Percentiles rank a stretch among this genome's conserved stretches.
phyloP scores from a whole-genome alignment of 2,113 vertebrate genomes.

The Neotragus moschatus region DNA sequence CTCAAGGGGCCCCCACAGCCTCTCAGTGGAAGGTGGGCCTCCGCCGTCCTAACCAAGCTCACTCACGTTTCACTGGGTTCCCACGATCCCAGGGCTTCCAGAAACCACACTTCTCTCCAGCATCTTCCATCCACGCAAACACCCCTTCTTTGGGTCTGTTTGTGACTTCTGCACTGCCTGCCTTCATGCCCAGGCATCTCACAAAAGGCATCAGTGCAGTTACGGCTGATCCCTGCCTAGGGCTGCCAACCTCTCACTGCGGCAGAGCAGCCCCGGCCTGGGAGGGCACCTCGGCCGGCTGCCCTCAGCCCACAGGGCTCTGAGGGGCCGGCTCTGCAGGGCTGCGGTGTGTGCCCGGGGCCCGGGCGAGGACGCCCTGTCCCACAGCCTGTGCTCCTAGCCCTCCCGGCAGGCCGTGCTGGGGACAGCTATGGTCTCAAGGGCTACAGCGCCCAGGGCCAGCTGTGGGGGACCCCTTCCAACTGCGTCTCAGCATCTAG shows the following conservation, averaged over 20 bases:
- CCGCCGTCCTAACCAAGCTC: fast-evolving
- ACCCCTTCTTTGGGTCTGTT: fast-evolving
- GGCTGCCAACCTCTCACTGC: fast-evolving
- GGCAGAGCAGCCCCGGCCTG: not conserved
- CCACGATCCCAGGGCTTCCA: fast-evolving
- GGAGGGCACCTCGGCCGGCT: fast-evolving
- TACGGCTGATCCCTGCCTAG: fast-evolving
- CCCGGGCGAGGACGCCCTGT: not conserved
- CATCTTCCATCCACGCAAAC: fast-evolving
- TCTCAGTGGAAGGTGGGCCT: fast-evolving
- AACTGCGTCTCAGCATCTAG: not conserved
- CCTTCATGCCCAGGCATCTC: fast-evolving
- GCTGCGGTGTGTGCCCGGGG: fast-evolving
- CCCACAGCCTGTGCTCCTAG: not conserved
- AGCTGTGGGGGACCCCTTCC: too few relatives aligned
- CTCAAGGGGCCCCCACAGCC: fast-evolving
- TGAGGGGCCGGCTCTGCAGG: not conserved
- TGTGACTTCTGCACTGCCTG: not conserved
- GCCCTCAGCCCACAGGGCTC: not conserved
- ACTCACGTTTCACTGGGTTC: fast-evolving
- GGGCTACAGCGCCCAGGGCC: not conserved
- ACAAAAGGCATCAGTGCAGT: fast-evolving
- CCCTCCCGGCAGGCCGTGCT: not conserved
- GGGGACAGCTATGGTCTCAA: not conserved
- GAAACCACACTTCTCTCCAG: not conserved